Evolutionary conservation across 1,140 invertebrate genomes (phyloP), one percentile per base, ranked within the genome.

Genomic region (Bombus superbus): DNA sequence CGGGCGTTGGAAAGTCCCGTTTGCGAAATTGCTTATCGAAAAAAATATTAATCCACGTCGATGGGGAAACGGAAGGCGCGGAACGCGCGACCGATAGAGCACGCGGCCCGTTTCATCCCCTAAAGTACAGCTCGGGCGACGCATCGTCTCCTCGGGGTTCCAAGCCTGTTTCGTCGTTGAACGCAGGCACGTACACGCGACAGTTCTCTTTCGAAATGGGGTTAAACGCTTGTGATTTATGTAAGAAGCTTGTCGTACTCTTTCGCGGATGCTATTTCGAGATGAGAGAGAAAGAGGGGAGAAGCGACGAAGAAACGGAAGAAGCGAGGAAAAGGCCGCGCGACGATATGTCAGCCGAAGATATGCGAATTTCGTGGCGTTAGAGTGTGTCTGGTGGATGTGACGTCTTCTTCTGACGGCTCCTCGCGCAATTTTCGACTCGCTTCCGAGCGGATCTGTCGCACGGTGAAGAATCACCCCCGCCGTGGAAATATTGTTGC

Each of bases 221-320:
- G 81, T 86, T 86, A 86, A 86, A 83, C 74, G 73, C 74, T 78
- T 74, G 81, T 84, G 85, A 86, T 86, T 83, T 86, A 86, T 86
- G 81, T 86, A 86, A 83, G 74, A 77, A 83, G 74, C 62, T 73
- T 68, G 73, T 38, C 57, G 40, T 22, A 28, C 59, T 25, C 4
- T 6, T n/a, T 8, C 6, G 53, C n/a, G 44, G 44, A 42, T 74
- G 59, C 72, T 57, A 5, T 64, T 32, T 40, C 35, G 42, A 53
- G 57, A 73, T 69, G 42, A 35, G 53, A 47, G 68, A 87, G 32
- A 71, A 13, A 13, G 35, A n/a, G 11, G n/a, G 10, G 8, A 25
- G 68, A 69, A 25, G 32, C 2, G 53, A 11, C 2, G 53, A 11
- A 22, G 62, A 62, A 62, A 38, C 11, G 83, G 25, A 38, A 35